Base-by-base conservation (phyloP, 2,797 vertebrate species). In the Neopelma chrysocephalum region DNA sequence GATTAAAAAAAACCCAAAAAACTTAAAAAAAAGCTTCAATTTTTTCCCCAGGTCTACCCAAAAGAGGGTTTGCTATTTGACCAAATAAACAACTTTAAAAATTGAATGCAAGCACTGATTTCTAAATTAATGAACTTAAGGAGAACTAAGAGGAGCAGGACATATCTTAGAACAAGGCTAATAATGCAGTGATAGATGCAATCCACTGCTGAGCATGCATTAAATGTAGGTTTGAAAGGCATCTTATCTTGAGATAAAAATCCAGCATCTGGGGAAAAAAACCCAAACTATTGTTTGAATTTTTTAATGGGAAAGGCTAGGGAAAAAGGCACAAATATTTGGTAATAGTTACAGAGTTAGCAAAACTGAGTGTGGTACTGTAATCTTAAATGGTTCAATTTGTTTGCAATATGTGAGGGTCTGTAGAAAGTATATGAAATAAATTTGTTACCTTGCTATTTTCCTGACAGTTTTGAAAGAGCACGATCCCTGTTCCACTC, bases 11-110 rank as follows among this genome's bases (percentile, higher is more conserved):
- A 57, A 22, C n/a, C n/a, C n/a, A 12, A 47, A 18, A 71, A 76
- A 34, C 10, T 17, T 4, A 4, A 17, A 19, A 60, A 56, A 53
- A 43, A 9, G 15, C 25, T 29, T 3, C 6, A 1, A 0, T 4
- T 32, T 64, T n/a, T 64, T 78, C n/a, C 11, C 13, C 25, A 47
- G 47, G 45, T 82, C 40, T 40, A 53, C 62, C 36, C 40, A 40
- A 79, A 68, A 56, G 42, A 66, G 27, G 18, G 10, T 50, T 93
- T 84, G 38, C 40, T 90, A 7, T 71, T 76, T 82, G 36, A 60
- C 14, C 64, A 38, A 48, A 71, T 48, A 58, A 42, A 21, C 31
- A 87, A 11, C 15, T 61, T 32, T 20, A 47, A 66, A 48, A 87
- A 72, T 51, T 66, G 71, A 83, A 29, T 40, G 40, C 31, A 77